phyloP scores from a whole-genome alignment of 2,113 vertebrate species.

The Scomber japonicus region DNA sequence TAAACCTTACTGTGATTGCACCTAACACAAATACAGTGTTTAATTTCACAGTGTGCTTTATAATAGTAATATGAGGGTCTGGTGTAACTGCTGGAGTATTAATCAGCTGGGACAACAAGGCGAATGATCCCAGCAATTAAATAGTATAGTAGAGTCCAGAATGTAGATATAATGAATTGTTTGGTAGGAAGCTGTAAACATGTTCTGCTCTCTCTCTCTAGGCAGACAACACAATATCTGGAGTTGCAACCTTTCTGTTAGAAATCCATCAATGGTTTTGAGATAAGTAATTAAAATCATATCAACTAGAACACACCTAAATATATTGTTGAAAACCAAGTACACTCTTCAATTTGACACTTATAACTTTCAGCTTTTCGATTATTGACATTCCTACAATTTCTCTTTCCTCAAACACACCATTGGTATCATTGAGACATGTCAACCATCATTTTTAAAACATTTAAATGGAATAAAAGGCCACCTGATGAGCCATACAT shows the following conservation, averaged over 20 bases:
- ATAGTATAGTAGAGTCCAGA: background rate
- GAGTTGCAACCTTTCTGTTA: background rate
- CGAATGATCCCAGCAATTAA: background rate
- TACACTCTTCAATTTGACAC: background rate
- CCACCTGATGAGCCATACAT: background rate
- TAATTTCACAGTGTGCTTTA: conserved; percentile 9
- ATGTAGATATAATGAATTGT: too few relatives aligned
- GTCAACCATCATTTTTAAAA: too few relatives aligned
- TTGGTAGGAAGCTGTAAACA: too few relatives aligned
- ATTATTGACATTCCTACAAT: background rate
- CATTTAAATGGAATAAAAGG: too few relatives aligned
- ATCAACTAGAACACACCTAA: background rate
- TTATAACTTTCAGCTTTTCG: too few relatives aligned
- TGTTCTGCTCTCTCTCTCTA: background rate
- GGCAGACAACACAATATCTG: background rate
- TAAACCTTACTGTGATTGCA: conserved; percentile 18
- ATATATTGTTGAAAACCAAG: background rate
- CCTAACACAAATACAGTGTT: background rate
- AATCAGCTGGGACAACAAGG: background rate
- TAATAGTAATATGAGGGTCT: background rate
- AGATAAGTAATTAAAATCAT: too few relatives aligned
- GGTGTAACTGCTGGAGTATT: background rate
- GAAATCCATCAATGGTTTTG: background rate
- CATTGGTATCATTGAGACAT: too few relatives aligned
- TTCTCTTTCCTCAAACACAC: too few relatives aligned